Conservation (phyloP, 2,888 invertebrate genomes). For the Lasioglossum malachurum region DNA sequence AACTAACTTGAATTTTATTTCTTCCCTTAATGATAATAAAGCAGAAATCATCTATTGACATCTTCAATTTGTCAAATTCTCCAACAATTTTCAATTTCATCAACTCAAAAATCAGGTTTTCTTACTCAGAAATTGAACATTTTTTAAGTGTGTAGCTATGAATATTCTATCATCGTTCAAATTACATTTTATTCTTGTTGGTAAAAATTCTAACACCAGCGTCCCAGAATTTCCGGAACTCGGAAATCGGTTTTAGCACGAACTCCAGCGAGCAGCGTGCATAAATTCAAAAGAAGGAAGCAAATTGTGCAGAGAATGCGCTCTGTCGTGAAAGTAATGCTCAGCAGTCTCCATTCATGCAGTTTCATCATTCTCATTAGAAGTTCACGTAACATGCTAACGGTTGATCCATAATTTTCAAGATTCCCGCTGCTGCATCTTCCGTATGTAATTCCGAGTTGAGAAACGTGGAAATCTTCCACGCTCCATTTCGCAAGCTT, state of each 20-base stretch:
- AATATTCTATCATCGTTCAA: background rate
- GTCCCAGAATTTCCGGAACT: background rate
- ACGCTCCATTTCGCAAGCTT: background rate
- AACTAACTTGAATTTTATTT: too few species aligned
- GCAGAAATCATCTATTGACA: too few species aligned
- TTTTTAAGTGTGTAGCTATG: background rate
- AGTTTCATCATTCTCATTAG: background rate
- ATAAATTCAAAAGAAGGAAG: background rate
- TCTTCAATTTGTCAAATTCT: too few species aligned
- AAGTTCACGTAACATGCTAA: conserved; percentile 4
- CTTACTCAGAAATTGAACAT: background rate
- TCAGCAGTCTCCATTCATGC: background rate
- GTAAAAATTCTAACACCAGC: background rate
- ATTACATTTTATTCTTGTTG: background rate
- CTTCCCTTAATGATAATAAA: too few species aligned
- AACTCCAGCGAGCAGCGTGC: background rate
- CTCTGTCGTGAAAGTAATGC: background rate
- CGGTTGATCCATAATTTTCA: background rate
- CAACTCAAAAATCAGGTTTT: too few species aligned
- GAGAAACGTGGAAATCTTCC: conserved; percentile 14
- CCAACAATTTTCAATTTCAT: too few species aligned
- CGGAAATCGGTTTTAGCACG: background rate
- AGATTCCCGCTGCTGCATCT: background rate
- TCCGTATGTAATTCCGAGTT: background rate
- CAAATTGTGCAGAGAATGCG: background rate